Percentiles rank a stretch among this genome's conserved stretches.
phyloP scores from a whole-genome alignment of 2,113 vertebrate species.

The Pterocles gutturalis region DNA sequence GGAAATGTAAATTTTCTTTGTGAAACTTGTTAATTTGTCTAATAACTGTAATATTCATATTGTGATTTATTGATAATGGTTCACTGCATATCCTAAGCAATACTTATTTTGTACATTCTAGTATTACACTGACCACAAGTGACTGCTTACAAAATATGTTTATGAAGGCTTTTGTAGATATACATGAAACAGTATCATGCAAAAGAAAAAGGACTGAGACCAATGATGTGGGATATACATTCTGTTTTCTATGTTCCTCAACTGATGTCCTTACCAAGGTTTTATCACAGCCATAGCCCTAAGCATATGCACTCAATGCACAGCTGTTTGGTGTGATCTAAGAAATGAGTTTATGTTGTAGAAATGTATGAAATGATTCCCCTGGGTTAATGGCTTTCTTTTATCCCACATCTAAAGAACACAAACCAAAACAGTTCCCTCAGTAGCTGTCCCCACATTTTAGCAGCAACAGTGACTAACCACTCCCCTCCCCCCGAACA shows the following conservation, averaged over 20 bases:
- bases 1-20: neutral
- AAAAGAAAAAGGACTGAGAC: slow-evolving; percentile 4
- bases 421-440: neutral
- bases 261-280: slow-evolving; percentile 33
- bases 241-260: slow-evolving; percentile 11
- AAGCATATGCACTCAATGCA: neutral
- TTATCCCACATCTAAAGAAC: slow-evolving; percentile 44
- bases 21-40: neutral
- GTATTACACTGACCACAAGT: slow-evolving; percentile 26
- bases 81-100: neutral
- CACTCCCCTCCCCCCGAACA: neutral
- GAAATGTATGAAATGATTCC: slow-evolving; percentile 38
- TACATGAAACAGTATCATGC: slow-evolving; percentile 7
- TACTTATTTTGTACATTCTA: slow-evolving; percentile 3
- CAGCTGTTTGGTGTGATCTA: slow-evolving; percentile 47
- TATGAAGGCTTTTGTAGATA: slow-evolving; percentile 41
- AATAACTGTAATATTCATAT: neutral
- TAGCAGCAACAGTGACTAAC: neutral
- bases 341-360: slow-evolving; percentile 43
- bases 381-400: neutral
- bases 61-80: neutral
- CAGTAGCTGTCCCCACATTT: neutral
- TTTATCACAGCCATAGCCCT: slow-evolving; percentile 46
- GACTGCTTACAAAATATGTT: slow-evolving; percentile 33
- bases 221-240: slow-evolving; percentile 21